These are phyloP conservation scores for Catagonus wagneri DNA, from an alignment of 2,113 vertebrate genomes.

Conservation along the genomic window DNA sequence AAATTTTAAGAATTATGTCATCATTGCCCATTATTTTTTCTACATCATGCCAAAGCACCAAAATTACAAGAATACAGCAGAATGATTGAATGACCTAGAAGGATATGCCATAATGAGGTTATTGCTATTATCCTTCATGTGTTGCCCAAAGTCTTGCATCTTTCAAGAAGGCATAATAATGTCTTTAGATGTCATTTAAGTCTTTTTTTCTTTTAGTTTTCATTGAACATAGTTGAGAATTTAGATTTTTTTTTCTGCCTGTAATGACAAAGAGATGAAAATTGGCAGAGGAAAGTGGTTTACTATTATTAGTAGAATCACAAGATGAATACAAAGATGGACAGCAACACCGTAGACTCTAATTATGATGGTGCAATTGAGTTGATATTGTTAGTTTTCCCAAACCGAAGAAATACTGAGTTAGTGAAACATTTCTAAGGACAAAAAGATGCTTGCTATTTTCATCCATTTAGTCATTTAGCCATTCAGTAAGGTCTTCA, in stretches of 20 bases:
- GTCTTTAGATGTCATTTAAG: not conserved
- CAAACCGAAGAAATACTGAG: not conserved
- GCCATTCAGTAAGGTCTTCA: not conserved
- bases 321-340: not conserved
- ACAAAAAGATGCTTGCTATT: not conserved
- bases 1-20: conserved; percentile 30
- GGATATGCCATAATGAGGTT: not conserved
- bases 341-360: not conserved
- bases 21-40: not conserved
- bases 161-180: not conserved
- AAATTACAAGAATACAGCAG: not conserved
- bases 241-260: not conserved
- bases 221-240: not conserved
- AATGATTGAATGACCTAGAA: not conserved
- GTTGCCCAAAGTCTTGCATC: not conserved
- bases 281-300: not conserved
- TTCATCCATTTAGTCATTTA: not conserved
- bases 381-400: not conserved
- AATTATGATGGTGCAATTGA: not conserved
- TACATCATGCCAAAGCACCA: not conserved
- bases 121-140: not conserved
- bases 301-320: not conserved
- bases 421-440: not conserved
- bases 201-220: not conserved
- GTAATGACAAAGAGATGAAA: conserved; percentile 5